Evolutionary conservation across 2,113 vertebrate genomes (phyloP).

Genomic region (rabbit (Oryctolagus cuniculus)): DNA sequence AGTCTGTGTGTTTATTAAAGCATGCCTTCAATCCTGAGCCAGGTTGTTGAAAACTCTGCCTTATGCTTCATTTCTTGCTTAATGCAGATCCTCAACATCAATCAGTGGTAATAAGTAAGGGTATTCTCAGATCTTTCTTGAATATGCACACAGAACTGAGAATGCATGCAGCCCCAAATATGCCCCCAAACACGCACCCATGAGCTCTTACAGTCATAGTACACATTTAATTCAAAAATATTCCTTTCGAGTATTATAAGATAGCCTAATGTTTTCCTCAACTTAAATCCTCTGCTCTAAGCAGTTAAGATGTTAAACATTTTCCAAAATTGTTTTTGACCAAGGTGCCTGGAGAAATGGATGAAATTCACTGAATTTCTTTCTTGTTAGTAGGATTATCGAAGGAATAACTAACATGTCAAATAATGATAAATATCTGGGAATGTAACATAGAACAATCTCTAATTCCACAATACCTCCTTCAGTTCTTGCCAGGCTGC

Average conservation of each 20-base stretch:
- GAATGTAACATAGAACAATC: background rate
- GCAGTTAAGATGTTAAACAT: background rate
- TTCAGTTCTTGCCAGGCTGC: background rate
- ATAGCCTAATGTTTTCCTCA: background rate
- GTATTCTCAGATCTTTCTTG: background rate
- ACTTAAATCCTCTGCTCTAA: background rate
- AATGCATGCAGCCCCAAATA: background rate
- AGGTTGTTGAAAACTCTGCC: background rate
- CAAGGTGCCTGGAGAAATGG: background rate
- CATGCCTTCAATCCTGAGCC: background rate
- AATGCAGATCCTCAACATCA: background rate
- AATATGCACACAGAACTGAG: background rate
- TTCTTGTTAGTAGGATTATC: background rate
- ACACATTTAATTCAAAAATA: background rate
- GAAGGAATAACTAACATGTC: background rate
- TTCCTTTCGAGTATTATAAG: background rate
- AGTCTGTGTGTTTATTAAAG: background rate
- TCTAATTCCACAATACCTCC: background rate
- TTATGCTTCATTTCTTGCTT: slow-evolving; percentile 19
- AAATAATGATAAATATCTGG: slow-evolving; percentile 11
- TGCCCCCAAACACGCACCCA: background rate
- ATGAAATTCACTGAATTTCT: background rate
- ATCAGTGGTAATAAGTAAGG: background rate
- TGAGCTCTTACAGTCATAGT: background rate
- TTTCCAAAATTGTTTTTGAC: background rate